These are phyloP conservation scores for Hyposmocoma kahamanoa DNA, from an alignment of 1,140 invertebrate species.

Conservation along the genomic window DNA sequence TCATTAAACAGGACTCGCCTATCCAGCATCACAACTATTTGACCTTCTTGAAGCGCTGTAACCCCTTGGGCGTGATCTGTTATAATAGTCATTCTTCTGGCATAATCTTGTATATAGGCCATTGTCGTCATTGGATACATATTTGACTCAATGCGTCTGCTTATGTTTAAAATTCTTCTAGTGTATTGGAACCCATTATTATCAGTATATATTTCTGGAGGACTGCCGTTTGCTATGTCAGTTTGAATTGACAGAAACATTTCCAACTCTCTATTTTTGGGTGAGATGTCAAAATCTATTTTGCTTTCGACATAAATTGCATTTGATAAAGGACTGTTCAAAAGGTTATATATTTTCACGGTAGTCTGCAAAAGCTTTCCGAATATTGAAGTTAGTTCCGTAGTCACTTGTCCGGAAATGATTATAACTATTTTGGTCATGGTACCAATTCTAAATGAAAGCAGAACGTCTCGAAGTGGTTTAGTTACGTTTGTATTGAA, in stretches of 20 bases:
- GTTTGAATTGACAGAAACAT: conserved; percentile 88
- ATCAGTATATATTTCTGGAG: conserved; percentile 88
- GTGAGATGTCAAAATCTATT: conserved; percentile 81
- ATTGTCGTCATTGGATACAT: conserved; percentile 91
- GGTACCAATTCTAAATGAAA: conserved; percentile 35
- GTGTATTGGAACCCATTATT: conserved; percentile 87
- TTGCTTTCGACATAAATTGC: conserved; percentile 81
- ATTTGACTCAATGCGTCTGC: conserved; percentile 84
- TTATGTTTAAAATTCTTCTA: conserved; percentile 35
- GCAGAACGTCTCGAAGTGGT: conserved; percentile 42
- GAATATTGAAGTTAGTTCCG: conserved; percentile 82
- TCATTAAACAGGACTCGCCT: conserved; percentile 90
- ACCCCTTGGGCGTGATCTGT: conserved; percentile 91
- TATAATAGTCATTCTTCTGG: conserved; percentile 82
- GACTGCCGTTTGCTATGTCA: conserved; percentile 80
- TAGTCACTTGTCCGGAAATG: conserved; percentile 81
- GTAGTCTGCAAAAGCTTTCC: conserved; percentile 80
- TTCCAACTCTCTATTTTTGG: conserved; percentile 85
- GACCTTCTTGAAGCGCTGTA: conserved; percentile 85
- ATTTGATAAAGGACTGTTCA: conserved; percentile 74
- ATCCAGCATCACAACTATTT: conserved; percentile 92
- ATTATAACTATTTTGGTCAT: conserved; percentile 79
- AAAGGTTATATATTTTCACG: conserved; percentile 79
- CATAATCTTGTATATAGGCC: conserved; percentile 87
- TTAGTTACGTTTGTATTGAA: conserved; percentile 47